phyloP scores from a whole-genome alignment of 2,888 invertebrate species.

The Andrena dorsata region DNA sequence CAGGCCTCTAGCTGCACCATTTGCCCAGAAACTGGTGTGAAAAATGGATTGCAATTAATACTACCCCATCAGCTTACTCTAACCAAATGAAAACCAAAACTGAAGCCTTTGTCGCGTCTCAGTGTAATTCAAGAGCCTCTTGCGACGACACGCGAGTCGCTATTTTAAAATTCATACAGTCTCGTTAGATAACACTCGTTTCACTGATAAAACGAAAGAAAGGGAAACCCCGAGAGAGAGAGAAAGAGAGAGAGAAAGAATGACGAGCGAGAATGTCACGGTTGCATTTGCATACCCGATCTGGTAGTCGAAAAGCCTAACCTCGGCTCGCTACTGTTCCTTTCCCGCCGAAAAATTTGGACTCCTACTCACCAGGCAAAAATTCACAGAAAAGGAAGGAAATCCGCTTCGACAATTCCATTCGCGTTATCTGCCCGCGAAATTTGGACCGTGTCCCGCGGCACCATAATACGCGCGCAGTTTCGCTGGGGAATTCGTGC shows the following conservation, averaged over 20 bases:
- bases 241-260: too few relatives aligned
- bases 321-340: slow-evolving; percentile 28
- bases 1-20: not conserved
- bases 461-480: not conserved
- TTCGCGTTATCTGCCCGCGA: not conserved
- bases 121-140: too few relatives aligned
- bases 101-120: too few relatives aligned
- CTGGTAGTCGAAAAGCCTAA: slow-evolving; percentile 46
- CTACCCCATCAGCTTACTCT: too few relatives aligned
- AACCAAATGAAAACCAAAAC: too few relatives aligned
- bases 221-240: not conserved
- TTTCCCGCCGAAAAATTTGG: not conserved
- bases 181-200: slow-evolving; percentile 22
- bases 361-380: too few relatives aligned
- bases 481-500: slow-evolving; percentile 13
- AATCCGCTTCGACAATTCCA: too few relatives aligned
- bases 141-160: not conserved
- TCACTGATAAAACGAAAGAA: slow-evolving; percentile 23
- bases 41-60: not conserved
- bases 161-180: slow-evolving; percentile 29
- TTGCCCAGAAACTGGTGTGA: not conserved
- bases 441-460: slow-evolving; percentile 23
- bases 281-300: slow-evolving; percentile 51
- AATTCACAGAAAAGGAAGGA: not conserved
- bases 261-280: slow-evolving; percentile 8